These are phyloP conservation scores for Hypomecis punctinalis DNA, from an alignment of 2,888 invertebrate species.

Conservation along the genomic window DNA sequence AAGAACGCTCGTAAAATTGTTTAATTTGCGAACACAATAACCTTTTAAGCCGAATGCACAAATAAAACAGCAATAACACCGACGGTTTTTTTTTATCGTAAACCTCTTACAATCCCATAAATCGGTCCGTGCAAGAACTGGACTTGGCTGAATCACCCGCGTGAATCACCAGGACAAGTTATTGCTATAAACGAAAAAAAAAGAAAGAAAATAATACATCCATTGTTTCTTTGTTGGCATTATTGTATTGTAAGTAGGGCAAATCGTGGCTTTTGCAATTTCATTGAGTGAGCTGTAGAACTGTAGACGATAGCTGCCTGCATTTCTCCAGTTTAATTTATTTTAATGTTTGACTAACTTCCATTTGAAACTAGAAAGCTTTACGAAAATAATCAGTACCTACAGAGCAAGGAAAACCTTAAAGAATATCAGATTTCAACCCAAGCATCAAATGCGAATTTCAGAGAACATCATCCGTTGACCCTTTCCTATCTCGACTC, in stretches of 20 bases:
- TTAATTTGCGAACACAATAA: constrained; percentile 34
- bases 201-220: constrained; percentile 9
- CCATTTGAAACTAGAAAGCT: background rate
- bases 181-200: constrained; percentile 12
- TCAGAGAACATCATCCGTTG: background rate
- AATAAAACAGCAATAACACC: constrained; percentile 25
- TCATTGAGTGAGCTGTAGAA: constrained; percentile 4
- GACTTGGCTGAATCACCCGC: constrained; percentile 32
- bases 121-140: constrained; percentile 34
- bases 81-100: constrained; percentile 27
- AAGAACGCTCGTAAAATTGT: constrained; percentile 18
- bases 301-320: constrained; percentile 1
- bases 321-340: background rate
- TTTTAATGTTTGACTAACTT: background rate
- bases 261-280: constrained; percentile 14
- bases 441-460: background rate
- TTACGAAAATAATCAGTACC: background rate
- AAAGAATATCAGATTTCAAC: background rate
- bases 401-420: background rate
- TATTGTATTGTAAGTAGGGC: constrained; percentile 10
- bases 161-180: constrained; percentile 36
- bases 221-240: constrained; percentile 24
- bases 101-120: constrained; percentile 35
- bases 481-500: background rate
- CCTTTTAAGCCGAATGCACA: constrained; percentile 29